A percentile compares a stretch with the other conserved stretches of the same genome.
phyloP scores from a whole-genome alignment of 2,113 vertebrate species.

The Falco punctatus region DNA sequence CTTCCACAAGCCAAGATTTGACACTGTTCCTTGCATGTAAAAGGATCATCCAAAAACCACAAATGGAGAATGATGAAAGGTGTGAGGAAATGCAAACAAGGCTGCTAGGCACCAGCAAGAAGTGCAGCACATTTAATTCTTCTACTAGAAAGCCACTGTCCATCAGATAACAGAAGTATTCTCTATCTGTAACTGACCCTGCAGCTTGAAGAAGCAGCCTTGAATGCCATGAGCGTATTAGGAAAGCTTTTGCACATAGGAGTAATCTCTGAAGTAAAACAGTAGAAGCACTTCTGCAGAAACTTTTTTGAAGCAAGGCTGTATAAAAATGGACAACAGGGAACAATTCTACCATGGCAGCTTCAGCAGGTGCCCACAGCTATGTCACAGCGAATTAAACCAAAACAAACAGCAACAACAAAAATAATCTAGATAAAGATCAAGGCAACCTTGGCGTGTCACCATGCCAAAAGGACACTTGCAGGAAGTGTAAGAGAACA shows the following conservation, averaged over 20 bases:
- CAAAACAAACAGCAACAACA: background rate
- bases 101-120: background rate
- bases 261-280: background rate
- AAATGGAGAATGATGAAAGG: background rate
- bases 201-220: background rate
- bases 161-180: background rate
- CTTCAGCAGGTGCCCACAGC: background rate
- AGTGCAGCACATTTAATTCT: background rate
- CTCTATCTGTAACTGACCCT: background rate
- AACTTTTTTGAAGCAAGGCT: background rate
- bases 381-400: background rate
- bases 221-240: background rate
- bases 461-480: background rate
- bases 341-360: background rate
- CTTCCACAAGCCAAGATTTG: background rate
- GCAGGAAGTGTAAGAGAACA: background rate
- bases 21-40: background rate
- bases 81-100: background rate
- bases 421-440: background rate
- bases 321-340: background rate
- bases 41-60: background rate
- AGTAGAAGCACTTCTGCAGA: background rate
- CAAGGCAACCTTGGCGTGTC: background rate
- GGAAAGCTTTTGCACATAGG: background rate
- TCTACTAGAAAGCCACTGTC: background rate